Base-by-base conservation (phyloP, 2,888 invertebrate species). In the Cerceris ruficornis region DNA sequence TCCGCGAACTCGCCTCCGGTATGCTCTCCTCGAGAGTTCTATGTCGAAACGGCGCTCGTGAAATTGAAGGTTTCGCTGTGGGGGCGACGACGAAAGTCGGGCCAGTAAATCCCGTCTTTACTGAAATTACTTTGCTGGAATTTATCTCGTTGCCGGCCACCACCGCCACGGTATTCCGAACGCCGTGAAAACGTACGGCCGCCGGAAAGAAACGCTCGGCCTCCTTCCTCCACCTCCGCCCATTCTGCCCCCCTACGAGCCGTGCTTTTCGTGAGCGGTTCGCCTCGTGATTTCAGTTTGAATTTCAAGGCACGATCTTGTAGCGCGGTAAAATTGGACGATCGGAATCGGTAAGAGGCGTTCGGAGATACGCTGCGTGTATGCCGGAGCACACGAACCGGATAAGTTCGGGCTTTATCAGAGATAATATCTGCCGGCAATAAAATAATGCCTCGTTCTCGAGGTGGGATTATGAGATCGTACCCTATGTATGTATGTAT, bases 81-180 rank as follows among this genome's bases (percentile, higher is more conserved):
- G 82, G 78, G 76, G 82, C 79, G 82, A 82, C 77, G 81, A 80
- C 80, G 77, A 81, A 78, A 78, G 78, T 78, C 72, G 78, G 67
- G 52, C 78, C 68, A 61, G 76, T 75, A 82, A 76, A 79, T 79
- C 82, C 76, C 60, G 69, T 71, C 79, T 80, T 82, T 82, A 76
- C 76, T 65, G 79, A 82, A 82, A 81, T 81, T 78, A 75, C 81
- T 75, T 69, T 69, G 39, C 59, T 41, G 74, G 74, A 82, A 82
- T 79, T 81, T 79, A 82, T 75, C 75, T 69, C 75, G 73, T 66
- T 41, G 52, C 49, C 64, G 54, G 42, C 46, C 28, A 2, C 28
- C 28, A 28, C 28, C 28, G 28, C 4, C 28, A 2, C 28, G 28
- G n/a, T 50, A 14, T 57, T 43, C n/a, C 50, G n/a, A 41, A 11